These are phyloP conservation scores for Rhagonycha fulva DNA, from an alignment of 2,888 invertebrate species.

Conservation along the genomic window DNA sequence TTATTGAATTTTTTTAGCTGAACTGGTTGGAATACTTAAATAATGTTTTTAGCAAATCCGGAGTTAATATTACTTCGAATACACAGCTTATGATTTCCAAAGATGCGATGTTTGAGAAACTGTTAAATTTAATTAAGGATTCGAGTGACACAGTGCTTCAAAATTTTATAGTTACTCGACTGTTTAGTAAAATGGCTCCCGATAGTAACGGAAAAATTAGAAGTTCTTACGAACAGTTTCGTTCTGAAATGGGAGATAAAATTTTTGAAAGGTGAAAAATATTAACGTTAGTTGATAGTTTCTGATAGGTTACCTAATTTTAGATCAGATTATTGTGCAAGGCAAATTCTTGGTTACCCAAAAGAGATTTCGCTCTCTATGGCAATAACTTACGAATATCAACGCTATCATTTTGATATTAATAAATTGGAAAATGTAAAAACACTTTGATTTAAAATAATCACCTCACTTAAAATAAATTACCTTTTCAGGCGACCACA, in stretches of 20 bases:
- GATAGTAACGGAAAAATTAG: slow-evolving; percentile 48
- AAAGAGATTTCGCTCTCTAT: slow-evolving; percentile 45
- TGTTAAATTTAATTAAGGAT: slow-evolving; percentile 46
- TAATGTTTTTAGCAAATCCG: slow-evolving; percentile 42
- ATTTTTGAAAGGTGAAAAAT: slow-evolving; percentile 39
- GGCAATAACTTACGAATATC: slow-evolving; percentile 50
- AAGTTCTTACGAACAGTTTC: slow-evolving; percentile 45
- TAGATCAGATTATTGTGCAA: slow-evolving; percentile 52
- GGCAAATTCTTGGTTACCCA: slow-evolving; percentile 48
- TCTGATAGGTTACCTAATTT: neutral
- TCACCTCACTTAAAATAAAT: neutral
- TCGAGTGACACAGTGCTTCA: slow-evolving; percentile 44
- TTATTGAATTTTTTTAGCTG: slow-evolving; percentile 40
- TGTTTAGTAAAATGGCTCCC: slow-evolving; percentile 48
- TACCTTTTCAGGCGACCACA: slow-evolving; percentile 41
- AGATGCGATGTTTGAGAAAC: slow-evolving; percentile 39
- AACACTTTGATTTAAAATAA: neutral
- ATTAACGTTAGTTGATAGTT: neutral
- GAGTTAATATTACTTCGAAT: slow-evolving; percentile 40
- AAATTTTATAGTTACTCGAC: slow-evolving; percentile 49
- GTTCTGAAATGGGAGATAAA: slow-evolving; percentile 36
- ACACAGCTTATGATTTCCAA: slow-evolving; percentile 38
- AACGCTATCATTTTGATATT: slow-evolving; percentile 45
- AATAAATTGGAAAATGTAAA: slow-evolving; percentile 45
- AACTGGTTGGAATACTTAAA: slow-evolving; percentile 51